Evolutionary conservation across 2,888 invertebrate genomes (phyloP).

Genomic region (Linhomoeus sp.): DNA sequence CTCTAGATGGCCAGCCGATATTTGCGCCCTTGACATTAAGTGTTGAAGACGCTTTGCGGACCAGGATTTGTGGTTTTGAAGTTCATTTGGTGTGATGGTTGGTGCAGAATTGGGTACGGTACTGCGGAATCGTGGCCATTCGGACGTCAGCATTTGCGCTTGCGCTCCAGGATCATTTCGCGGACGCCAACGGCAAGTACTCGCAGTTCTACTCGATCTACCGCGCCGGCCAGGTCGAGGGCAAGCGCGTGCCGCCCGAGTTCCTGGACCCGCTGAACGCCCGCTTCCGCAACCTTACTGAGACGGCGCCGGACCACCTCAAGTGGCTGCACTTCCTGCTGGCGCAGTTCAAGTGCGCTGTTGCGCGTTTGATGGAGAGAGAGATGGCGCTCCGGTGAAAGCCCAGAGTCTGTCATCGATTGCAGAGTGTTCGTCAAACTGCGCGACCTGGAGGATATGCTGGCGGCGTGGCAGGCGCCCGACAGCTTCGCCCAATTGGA

Average conservation of each 20-base stretch:
- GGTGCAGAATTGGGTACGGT: conserved; percentile 8
- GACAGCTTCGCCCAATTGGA: not conserved
- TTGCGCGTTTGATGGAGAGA: too few species aligned
- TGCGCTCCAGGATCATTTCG: conserved; percentile 12
- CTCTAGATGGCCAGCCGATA: too few species aligned
- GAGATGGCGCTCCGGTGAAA: too few species aligned
- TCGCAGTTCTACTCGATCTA: conserved; percentile 8
- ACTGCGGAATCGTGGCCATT: not conserved
- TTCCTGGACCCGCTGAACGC: conserved; percentile 13
- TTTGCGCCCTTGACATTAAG: too few species aligned
- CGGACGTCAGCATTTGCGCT: not conserved
- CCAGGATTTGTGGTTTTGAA: conserved; percentile 8
- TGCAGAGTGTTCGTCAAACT: not conserved
- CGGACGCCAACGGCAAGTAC: conserved; percentile 8
- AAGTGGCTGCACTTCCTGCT: not conserved
- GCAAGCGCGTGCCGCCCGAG: conserved; percentile 13
- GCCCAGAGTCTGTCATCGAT: too few species aligned
- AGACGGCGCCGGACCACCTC: not conserved
- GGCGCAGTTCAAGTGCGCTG: not conserved
- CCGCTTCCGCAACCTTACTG: not conserved
- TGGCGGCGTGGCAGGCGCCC: not conserved
- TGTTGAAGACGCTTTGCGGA: not conserved
- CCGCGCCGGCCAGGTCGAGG: conserved; percentile 7
- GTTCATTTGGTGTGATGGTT: too few species aligned
- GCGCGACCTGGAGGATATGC: not conserved